Evolutionary conservation across 2,888 invertebrate species (phyloP), one percentile per base, ranked within the genome.

Genomic region (Drosophila vallismaia): DNA sequence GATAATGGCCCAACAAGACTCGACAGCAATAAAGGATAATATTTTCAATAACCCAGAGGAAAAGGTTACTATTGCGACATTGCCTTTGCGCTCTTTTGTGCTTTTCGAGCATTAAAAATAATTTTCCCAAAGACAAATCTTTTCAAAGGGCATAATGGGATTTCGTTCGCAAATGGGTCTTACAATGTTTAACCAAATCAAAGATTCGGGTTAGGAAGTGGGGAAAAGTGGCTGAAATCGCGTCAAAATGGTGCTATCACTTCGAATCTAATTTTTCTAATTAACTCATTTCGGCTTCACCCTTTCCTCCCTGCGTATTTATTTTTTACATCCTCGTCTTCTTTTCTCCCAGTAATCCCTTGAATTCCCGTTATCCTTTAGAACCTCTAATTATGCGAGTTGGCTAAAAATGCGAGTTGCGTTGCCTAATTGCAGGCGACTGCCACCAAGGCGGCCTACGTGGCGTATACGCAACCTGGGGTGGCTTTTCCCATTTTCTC

Each of bases 241-340:
- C 31, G 42, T 42, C 28, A 10, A 19, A 45, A 31, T 40, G 28
- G 24, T 7, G n/a, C 40, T 5, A 36, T 24, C 46, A 4, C 19
- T 33, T 4, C 29, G 31, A 40, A 70, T 38, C 19, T 28, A 55
- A 51, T 72, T 73, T 36, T 28, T 46, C 62, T 73, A 69, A 73
- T 73, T 74, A 74, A 74, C 54, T 73, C 57, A 74, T 58, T 57
- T 48, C 28, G 44, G 33, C 42, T 28, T 46, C 8, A 44, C 24
- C 10, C 12, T 26, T 9, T 8, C 26, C n/a, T 24, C 31, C 14
- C 3, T 33, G 10, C 26, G 19, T 6, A 7, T 49, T 33, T n/a
- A 9, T 2, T 10, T 60, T 33, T 26, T 1, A 1, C 40, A 42
- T 19, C 8, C 29, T 24, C 26, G 12, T 24, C 28, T 53, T 45